These are phyloP conservation scores for Melieria crassipennis DNA, from an alignment of 2,888 invertebrate genomes.

Conservation along the genomic window DNA sequence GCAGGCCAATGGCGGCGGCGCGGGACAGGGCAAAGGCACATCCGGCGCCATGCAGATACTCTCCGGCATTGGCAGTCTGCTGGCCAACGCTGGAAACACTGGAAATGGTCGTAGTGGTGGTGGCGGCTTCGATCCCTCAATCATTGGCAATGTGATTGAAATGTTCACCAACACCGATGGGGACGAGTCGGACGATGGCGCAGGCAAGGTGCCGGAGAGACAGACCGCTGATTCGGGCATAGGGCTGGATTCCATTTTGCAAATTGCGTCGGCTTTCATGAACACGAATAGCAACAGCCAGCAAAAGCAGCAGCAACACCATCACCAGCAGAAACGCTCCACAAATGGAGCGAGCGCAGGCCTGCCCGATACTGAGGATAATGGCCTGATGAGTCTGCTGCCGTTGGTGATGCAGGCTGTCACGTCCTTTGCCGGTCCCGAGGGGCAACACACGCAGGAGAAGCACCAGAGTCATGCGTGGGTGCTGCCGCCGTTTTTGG, in stretches of 20 bases:
- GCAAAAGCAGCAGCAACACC: conserved; percentile 49
- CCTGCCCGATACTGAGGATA: conserved; percentile 37
- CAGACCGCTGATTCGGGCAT: conserved; percentile 64
- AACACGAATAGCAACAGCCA: conserved; percentile 58
- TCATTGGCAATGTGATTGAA: conserved; percentile 71
- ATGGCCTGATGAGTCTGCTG: conserved; percentile 68
- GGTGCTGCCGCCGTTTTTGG: conserved; percentile 77
- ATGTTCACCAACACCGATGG: conserved; percentile 65
- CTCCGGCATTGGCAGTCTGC: conserved; percentile 62
- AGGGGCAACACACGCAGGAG: conserved; percentile 71
- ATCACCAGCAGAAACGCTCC: conserved; percentile 54
- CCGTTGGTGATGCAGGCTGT: conserved; percentile 76
- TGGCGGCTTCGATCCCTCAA: conserved; percentile 69
- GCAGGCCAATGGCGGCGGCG: conserved; percentile 69
- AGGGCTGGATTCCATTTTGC: conserved; percentile 69
- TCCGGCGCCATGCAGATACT: conserved; percentile 64
- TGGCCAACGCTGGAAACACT: conserved; percentile 60
- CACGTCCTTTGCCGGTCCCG: conserved; percentile 71
- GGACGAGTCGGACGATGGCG: conserved; percentile 36
- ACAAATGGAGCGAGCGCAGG: conserved; percentile 44
- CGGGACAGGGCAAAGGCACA: conserved; percentile 50
- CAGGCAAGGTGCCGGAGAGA: conserved; percentile 44
- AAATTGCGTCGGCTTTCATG: conserved; percentile 69
- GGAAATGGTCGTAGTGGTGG: conserved; percentile 48
- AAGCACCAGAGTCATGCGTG: conserved; percentile 77